A percentile compares a stretch with the other conserved stretches of the same genome.
These are phyloP conservation scores for Chlorocebus sabaeus DNA, from an alignment of 2,113 vertebrate genomes.

Conservation along the genomic window DNA sequence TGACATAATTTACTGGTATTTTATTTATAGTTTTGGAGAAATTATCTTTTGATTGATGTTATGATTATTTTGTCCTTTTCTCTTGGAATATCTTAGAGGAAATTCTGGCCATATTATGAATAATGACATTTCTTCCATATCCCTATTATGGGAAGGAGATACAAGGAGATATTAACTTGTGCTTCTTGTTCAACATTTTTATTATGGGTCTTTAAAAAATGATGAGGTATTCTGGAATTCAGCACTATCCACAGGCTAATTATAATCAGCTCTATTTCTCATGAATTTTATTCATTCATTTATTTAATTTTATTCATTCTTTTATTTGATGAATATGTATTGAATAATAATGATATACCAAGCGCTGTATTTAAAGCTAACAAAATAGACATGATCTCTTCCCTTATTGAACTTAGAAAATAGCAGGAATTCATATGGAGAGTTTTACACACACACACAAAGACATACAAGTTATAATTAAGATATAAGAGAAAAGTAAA, in stretches of 20 bases:
- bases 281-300: neutral
- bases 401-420: neutral
- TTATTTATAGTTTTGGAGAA: neutral
- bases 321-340: neutral
- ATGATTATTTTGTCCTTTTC: neutral
- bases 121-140: neutral
- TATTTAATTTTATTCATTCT: neutral
- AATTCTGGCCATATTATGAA: neutral
- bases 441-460: neutral
- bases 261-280: neutral
- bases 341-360: neutral
- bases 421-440: neutral
- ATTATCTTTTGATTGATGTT: neutral
- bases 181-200: neutral
- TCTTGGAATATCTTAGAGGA: neutral
- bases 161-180: neutral
- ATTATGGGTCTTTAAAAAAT: neutral
- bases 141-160: neutral
- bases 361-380: neutral
- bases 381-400: neutral
- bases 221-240: neutral
- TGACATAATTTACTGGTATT: neutral
- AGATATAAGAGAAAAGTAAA: neutral
- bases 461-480: neutral
- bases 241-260: neutral